These are phyloP conservation scores for Sisyra nigra DNA, from an alignment of 2,888 invertebrate species.

Conservation along the genomic window DNA sequence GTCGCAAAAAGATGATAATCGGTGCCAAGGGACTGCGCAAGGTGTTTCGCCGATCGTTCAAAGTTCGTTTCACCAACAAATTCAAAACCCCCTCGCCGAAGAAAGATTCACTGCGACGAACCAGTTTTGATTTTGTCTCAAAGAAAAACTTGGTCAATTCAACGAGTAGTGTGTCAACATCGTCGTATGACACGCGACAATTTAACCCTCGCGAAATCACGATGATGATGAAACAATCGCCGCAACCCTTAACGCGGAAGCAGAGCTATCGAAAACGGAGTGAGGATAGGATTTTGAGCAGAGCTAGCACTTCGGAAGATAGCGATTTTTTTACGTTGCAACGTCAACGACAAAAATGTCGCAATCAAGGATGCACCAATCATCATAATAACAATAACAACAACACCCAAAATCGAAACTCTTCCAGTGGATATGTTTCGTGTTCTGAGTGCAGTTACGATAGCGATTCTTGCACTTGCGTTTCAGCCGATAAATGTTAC, in stretches of 20 bases:
- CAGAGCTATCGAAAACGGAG: slow-evolving; percentile 19
- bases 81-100: slow-evolving; percentile 11
- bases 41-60: slow-evolving; percentile 45
- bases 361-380: slow-evolving; percentile 11
- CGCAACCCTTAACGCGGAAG: slow-evolving; percentile 13
- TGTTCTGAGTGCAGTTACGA: slow-evolving; percentile 80
- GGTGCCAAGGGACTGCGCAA: slow-evolving; percentile 41
- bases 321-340: slow-evolving; percentile 29
- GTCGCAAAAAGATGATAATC: slow-evolving; percentile 39
- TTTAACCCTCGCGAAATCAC: slow-evolving; percentile 36
- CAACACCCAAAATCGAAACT: slow-evolving; percentile 22
- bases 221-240: background rate
- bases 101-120: slow-evolving; percentile 1
- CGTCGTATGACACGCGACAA: slow-evolving; percentile 43
- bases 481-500: slow-evolving; percentile 68
- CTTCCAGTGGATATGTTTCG: slow-evolving; percentile 55
- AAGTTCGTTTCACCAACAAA: slow-evolving; percentile 17
- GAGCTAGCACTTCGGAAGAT: slow-evolving; percentile 28
- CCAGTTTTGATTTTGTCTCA: slow-evolving; percentile 6
- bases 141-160: slow-evolving; percentile 13
- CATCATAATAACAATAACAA: background rate
- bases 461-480: slow-evolving; percentile 65
- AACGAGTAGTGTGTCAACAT: slow-evolving; percentile 43
- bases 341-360: slow-evolving; percentile 19
- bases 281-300: slow-evolving; percentile 12